Base-by-base conservation (phyloP, 2,797 vertebrate genomes). In the Ceyx erithaca region DNA sequence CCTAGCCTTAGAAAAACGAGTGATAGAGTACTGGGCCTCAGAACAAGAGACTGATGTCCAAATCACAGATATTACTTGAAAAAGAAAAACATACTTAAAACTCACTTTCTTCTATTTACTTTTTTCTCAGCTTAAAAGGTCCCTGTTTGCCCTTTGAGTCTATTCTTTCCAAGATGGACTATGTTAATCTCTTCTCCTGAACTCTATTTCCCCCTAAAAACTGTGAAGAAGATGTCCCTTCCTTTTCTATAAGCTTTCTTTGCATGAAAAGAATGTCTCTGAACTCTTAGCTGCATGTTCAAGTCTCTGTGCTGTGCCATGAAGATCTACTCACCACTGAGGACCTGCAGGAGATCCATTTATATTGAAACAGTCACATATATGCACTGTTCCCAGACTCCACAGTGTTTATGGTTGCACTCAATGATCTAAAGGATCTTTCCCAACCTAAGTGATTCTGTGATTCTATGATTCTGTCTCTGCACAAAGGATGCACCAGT, bases 341-440 rank as follows among this genome's bases (percentile, higher is more conserved):
- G 59, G 67, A n/a, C 30, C 26, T 45, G 23, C 45, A 82, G 43
- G 21, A 69, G 7, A 23, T 12, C 19, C 6, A 3, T 4, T 1
- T 1, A 1, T 10, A 48, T 23, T 28, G 48, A 57, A 61, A 66
- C 21, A 64, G 7, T 5, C 28, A 16, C 22, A 40, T 0, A 0
- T 1, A 30, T 14, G 1, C 14, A 14, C 15, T 54, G 8, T 35
- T 90, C 37, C 57, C n/a, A 57, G 57, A 33, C 12, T 46, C 12
- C 16, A 8, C 2, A 57, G 15, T 9, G 5, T 19, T 43, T 31
- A 43, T 1, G 2, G 13, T 9, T 41, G 10, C 14, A 18, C 5
- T 52, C 1, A 0, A 4, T 45, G 14, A 33, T n/a, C 51, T 66
- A 30, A 66, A 55, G 43, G 11, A 8, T 4, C 67, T 83, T 68